phyloP scores from a whole-genome alignment of 2,797 vertebrate genomes.

The Huso huso region DNA sequence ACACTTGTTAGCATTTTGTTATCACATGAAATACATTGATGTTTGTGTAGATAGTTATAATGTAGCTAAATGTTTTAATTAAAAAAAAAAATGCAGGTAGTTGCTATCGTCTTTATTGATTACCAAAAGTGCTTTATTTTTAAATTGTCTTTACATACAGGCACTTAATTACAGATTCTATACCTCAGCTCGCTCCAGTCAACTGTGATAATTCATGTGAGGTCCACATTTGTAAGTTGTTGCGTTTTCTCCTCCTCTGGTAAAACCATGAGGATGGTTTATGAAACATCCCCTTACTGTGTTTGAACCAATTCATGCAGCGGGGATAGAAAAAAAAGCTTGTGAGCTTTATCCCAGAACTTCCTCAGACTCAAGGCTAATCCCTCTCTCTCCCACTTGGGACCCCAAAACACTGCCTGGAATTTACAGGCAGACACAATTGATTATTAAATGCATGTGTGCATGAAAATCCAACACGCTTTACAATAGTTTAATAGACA shows the following conservation, averaged over 20 bases:
- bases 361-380: neutral
- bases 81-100: too few relatives aligned
- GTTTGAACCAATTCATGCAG: neutral
- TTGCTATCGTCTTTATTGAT: too few relatives aligned
- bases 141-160: too few relatives aligned
- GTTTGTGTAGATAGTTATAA: too few relatives aligned
- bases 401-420: constrained; percentile 8
- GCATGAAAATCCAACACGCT: neutral
- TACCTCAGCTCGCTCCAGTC: neutral
- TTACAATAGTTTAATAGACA: too few relatives aligned
- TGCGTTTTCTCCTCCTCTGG: constrained; percentile 7
- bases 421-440: constrained; percentile 11
- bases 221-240: constrained; percentile 5
- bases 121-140: too few relatives aligned
- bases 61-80: too few relatives aligned
- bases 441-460: constrained; percentile 12
- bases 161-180: neutral
- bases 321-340: neutral
- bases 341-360: neutral
- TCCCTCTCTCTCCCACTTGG: constrained; percentile 10
- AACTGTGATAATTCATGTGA: constrained; percentile 4
- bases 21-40: too few relatives aligned
- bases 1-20: too few relatives aligned
- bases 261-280: neutral
- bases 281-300: neutral